phyloP scores from a whole-genome alignment of 2,113 vertebrate genomes.

The Sorex araneus region DNA sequence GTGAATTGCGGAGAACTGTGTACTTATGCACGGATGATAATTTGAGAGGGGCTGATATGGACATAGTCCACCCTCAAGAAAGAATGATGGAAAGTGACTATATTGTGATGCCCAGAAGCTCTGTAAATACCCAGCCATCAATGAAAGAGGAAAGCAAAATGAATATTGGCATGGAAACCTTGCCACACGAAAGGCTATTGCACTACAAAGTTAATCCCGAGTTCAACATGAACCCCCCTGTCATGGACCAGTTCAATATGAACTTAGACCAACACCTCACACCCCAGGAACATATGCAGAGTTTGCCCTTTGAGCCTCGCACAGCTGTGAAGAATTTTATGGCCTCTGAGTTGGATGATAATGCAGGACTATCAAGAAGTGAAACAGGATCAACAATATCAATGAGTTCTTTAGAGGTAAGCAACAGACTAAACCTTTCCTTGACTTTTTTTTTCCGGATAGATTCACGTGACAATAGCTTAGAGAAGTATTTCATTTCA shows the following conservation, averaged over 20 bases:
- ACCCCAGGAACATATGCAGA: conserved; percentile 97
- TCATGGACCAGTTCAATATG: conserved; percentile 96
- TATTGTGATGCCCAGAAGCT: conserved; percentile 97
- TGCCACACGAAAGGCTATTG: conserved; percentile 97
- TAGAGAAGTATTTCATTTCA: neutral
- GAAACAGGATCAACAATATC: conserved; percentile 99
- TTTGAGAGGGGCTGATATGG: conserved; percentile 95
- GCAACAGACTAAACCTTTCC: conserved; percentile 70
- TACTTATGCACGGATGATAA: conserved; percentile 98
- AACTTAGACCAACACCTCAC: conserved; percentile 96
- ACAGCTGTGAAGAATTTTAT: conserved; percentile 99
- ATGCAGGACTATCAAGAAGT: conserved; percentile 95
- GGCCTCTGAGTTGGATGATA: conserved; percentile 97
- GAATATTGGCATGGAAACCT: conserved; percentile 96
- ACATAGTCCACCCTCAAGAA: conserved; percentile 94
- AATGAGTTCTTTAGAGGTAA: conserved; percentile 99
- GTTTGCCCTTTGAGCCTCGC: conserved; percentile 97
- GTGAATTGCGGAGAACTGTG: conserved; percentile 96
- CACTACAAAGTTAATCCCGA: conserved; percentile 98
- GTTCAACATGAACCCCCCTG: conserved; percentile 95
- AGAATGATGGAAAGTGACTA: conserved; percentile 99
- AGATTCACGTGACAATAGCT: neutral
- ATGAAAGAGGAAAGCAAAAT: conserved; percentile 98
- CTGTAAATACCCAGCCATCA: conserved; percentile 93
- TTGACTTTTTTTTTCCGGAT: neutral